A percentile compares a stretch with the other conserved stretches of the same genome.
phyloP scores from a whole-genome alignment of 2,113 vertebrate genomes.

The Bombycilla garrulus region DNA sequence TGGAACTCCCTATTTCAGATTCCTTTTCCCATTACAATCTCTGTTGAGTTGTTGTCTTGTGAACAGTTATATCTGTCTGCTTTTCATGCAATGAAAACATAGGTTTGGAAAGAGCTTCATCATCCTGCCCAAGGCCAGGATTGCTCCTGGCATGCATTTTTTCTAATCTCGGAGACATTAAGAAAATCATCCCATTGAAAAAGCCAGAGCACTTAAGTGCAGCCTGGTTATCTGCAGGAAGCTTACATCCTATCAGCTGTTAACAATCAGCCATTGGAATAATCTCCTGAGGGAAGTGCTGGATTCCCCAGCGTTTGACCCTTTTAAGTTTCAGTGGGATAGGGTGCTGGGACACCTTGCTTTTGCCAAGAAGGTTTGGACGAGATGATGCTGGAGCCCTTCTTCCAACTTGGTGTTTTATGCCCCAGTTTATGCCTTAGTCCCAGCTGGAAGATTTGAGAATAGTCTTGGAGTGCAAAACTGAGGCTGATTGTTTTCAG shows the following conservation, averaged over 20 bases:
- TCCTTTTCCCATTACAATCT: not conserved
- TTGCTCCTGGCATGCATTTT: not conserved
- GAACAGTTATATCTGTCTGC: not conserved
- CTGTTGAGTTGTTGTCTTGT: not conserved
- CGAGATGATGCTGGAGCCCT: not conserved
- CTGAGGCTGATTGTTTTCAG: not conserved
- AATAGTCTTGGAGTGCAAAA: not conserved
- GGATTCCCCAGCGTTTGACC: fast-evolving
- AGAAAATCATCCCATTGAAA: not conserved
- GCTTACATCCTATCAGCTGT: not conserved
- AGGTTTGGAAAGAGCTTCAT: not conserved
- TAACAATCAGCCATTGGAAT: not conserved
- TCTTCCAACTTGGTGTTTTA: not conserved
- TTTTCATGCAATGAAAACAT: not conserved
- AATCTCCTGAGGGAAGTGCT: not conserved
- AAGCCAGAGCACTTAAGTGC: not conserved
- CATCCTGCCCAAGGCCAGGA: not conserved
- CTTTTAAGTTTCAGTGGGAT: not conserved
- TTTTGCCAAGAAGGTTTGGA: not conserved
- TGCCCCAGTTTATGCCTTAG: not conserved
- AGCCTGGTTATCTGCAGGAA: not conserved
- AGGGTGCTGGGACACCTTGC: not conserved
- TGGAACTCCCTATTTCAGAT: not conserved
- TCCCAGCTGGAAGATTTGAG: not conserved
- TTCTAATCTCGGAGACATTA: not conserved